Evolutionary conservation across 1,140 invertebrate genomes (phyloP).

Genomic region (Aphidius gifuensis): DNA sequence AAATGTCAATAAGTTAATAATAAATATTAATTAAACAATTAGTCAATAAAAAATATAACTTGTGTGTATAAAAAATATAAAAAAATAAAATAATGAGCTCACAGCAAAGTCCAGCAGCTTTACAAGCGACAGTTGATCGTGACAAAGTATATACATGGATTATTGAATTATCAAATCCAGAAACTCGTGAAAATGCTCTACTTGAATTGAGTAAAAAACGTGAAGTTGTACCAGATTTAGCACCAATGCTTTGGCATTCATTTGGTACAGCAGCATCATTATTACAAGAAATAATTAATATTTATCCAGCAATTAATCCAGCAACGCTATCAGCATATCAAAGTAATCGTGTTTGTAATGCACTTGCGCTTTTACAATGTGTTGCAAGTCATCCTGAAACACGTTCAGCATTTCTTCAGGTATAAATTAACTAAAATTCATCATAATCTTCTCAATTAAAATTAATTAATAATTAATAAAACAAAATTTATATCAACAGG

Average conservation of each 20-base stretch:
- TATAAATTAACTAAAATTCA: constrained; percentile 29
- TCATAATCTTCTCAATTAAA: background rate
- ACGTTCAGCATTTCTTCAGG: constrained; percentile 84
- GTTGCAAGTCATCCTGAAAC: constrained; percentile 99
- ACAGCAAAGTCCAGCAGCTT: constrained; percentile 60
- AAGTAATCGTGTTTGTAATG: constrained; percentile 97
- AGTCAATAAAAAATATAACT: too few relatives aligned
- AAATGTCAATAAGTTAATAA: too few relatives aligned
- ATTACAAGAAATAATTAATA: constrained; percentile 92
- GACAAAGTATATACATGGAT: constrained; percentile 94
- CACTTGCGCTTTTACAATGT: constrained; percentile 94
- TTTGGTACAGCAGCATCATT: constrained; percentile 96
- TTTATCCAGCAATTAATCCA: constrained; percentile 97
- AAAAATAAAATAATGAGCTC: constrained; percentile 49
- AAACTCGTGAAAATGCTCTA: constrained; percentile 93
- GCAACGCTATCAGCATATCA: constrained; percentile 91
- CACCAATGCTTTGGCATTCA: constrained; percentile 97
- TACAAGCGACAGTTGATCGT: constrained; percentile 62
- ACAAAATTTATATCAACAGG: constrained; percentile 54
- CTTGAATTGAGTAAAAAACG: constrained; percentile 96
- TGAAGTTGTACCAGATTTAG: constrained; percentile 93
- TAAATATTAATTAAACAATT: too few relatives aligned
- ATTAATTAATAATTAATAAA: background rate
- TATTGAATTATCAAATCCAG: constrained; percentile 88
- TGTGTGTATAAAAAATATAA: too few relatives aligned